These are phyloP conservation scores for Oryzias woworae DNA, from an alignment of 2,113 vertebrate species.

Conservation along the genomic window DNA sequence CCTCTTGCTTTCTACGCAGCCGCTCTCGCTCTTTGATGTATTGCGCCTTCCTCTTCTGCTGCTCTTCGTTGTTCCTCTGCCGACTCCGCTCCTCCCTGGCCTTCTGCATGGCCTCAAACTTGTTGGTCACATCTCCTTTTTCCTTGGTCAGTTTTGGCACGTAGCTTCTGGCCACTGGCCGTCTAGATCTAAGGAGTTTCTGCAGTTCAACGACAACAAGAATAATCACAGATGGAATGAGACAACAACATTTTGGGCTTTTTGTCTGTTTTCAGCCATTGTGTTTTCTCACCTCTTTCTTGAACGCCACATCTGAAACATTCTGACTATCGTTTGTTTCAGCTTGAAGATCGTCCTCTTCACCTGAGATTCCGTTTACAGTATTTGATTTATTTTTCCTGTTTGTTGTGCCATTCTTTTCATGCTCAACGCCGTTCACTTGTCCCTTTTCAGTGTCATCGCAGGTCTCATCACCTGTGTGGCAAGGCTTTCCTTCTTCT, in stretches of 20 bases:
- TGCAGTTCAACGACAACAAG: conserved; percentile 51
- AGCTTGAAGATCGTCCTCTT: conserved; percentile 19
- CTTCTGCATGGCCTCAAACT: conserved; percentile 97
- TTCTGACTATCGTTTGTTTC: conserved; percentile 40
- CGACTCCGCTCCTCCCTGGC: conserved; percentile 95
- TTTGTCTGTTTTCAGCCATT: too few relatives aligned
- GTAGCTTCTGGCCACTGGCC: conserved; percentile 91
- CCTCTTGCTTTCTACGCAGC: conserved; percentile 95
- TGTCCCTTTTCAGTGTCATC: conserved; percentile 13
- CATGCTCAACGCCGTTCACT: conserved; percentile 37
- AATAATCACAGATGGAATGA: neutral
- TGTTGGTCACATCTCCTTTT: conserved; percentile 89
- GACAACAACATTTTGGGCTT: too few relatives aligned
- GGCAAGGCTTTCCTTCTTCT: neutral
- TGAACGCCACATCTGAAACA: conserved; percentile 83
- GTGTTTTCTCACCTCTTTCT: conserved; percentile 70
- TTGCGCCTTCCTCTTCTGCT: conserved; percentile 95
- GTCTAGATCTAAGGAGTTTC: conserved; percentile 91
- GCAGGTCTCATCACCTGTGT: neutral
- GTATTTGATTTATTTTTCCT: conserved; percentile 4
- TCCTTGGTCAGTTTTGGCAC: conserved; percentile 85
- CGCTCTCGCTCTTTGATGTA: conserved; percentile 95
- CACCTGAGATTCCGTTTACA: conserved; percentile 28
- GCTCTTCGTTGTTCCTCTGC: conserved; percentile 88
- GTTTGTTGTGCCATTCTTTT: conserved; percentile 9